These are phyloP conservation scores for Cylloceria caligata DNA, from an alignment of 2,888 invertebrate species.

Conservation along the genomic window DNA sequence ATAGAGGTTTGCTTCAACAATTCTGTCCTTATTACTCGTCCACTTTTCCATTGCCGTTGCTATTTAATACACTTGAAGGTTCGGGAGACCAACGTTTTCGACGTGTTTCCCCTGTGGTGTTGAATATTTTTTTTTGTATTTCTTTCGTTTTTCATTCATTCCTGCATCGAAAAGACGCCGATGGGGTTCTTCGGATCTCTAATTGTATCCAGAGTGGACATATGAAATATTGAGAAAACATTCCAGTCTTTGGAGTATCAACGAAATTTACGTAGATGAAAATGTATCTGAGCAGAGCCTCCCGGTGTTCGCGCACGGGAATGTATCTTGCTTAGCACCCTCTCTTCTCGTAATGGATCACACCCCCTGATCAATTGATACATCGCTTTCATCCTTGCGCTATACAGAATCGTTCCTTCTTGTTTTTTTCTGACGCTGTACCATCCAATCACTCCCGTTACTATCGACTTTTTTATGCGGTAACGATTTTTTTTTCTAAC, in stretches of 20 bases:
- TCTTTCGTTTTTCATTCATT: slow-evolving; percentile 9
- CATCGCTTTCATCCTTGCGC: slow-evolving; percentile 36
- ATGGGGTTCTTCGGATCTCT: neutral
- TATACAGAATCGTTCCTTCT: slow-evolving; percentile 45
- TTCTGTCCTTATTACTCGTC: neutral
- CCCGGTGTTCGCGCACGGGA: slow-evolving; percentile 37
- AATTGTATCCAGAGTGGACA: neutral
- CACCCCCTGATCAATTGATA: slow-evolving; percentile 65
- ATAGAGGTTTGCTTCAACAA: slow-evolving; percentile 21
- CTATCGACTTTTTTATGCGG: neutral
- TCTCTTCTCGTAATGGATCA: slow-evolving; percentile 50
- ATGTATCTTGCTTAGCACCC: slow-evolving; percentile 57
- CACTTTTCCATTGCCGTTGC: neutral
- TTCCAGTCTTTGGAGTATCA: neutral
- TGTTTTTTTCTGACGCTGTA: slow-evolving; percentile 28
- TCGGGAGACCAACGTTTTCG: slow-evolving; percentile 48
- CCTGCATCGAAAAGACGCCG: neutral
- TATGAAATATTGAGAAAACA: neutral
- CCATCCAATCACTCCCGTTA: neutral
- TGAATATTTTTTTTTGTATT: neutral
- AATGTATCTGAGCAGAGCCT: slow-evolving; percentile 11
- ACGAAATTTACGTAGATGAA: neutral
- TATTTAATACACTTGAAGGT: slow-evolving; percentile 1
- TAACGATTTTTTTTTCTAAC: neutral
- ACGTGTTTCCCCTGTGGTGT: neutral